Conservation (phyloP, 2,113 vertebrate species). For the Amblyornis subalaris region DNA sequence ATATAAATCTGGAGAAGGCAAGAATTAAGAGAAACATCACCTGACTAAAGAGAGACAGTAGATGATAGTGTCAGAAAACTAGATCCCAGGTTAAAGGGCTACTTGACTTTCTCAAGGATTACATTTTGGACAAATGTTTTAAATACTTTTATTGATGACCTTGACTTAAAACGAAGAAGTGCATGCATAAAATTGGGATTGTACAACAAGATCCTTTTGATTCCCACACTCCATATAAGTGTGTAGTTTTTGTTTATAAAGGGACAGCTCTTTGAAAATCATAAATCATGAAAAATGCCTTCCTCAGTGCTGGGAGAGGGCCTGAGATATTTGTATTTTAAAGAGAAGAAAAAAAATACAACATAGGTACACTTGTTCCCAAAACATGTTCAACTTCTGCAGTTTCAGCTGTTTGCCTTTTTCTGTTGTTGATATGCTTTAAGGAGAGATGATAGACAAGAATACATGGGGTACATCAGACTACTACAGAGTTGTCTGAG, state of each 20-base stretch:
- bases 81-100: not conserved
- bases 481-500: not conserved
- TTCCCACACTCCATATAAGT: not conserved
- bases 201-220: not conserved
- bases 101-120: not conserved
- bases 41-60: not conserved
- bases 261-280: not conserved
- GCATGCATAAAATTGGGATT: accelerated
- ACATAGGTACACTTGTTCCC: not conserved
- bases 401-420: not conserved
- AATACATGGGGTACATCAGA: not conserved
- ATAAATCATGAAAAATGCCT: not conserved
- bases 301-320: not conserved
- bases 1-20: not conserved
- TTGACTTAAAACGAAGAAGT: not conserved
- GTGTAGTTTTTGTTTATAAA: not conserved
- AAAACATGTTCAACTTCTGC: not conserved
- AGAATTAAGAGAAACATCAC: not conserved
- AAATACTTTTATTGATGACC: not conserved
- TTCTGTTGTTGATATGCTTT: not conserved
- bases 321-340: not conserved
- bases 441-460: not conserved
- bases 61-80: not conserved
- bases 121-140: not conserved
- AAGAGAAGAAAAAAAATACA: not conserved